Evolutionary conservation across 2,797 vertebrate species (phyloP).

Genomic region (Cyclopterus lumpus): DNA sequence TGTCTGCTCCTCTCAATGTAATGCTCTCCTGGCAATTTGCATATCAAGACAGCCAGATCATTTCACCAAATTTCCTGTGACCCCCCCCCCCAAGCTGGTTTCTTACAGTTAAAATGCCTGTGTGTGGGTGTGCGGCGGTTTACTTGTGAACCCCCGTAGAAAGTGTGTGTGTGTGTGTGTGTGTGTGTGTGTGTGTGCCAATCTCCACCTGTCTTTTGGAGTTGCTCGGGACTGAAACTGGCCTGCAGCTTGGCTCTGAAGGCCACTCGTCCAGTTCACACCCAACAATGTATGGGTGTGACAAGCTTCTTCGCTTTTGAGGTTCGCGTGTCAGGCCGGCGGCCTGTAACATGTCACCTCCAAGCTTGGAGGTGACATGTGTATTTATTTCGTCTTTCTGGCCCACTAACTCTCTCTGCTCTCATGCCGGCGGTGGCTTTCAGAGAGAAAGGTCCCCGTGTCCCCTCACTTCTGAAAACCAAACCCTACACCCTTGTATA

Average conservation of each 20-base stretch:
- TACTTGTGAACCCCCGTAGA: constrained; percentile 10
- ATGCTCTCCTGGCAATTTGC: constrained; percentile 19
- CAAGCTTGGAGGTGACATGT: too few relatives aligned
- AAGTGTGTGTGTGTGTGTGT: constrained; percentile 4
- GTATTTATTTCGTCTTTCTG: not conserved
- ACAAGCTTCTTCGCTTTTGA: constrained; percentile 54
- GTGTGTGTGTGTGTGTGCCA: constrained; percentile 27
- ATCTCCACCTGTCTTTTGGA: constrained; percentile 42
- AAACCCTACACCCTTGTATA: not conserved
- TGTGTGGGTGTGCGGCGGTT: constrained; percentile 6
- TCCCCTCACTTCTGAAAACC: not conserved
- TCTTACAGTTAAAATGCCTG: constrained; percentile 25
- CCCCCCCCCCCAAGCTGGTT: constrained; percentile 16
- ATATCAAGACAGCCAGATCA: constrained; percentile 26
- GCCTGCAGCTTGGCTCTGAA: constrained; percentile 26
- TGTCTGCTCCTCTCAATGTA: constrained; percentile 8
- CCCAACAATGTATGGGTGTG: constrained; percentile 42
- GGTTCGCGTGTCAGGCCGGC: constrained; percentile 24
- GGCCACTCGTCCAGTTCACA: constrained; percentile 60
- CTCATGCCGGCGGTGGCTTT: not conserved
- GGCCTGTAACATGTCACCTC: constrained; percentile 59
- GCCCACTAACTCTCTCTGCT: not conserved
- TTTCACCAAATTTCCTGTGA: constrained; percentile 30
- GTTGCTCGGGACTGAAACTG: constrained; percentile 6
- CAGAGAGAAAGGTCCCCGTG: not conserved